Evolutionary conservation across 2,113 vertebrate species (phyloP), one percentile per base, ranked within the genome.

Genomic region (Corythaixoides concolor): DNA sequence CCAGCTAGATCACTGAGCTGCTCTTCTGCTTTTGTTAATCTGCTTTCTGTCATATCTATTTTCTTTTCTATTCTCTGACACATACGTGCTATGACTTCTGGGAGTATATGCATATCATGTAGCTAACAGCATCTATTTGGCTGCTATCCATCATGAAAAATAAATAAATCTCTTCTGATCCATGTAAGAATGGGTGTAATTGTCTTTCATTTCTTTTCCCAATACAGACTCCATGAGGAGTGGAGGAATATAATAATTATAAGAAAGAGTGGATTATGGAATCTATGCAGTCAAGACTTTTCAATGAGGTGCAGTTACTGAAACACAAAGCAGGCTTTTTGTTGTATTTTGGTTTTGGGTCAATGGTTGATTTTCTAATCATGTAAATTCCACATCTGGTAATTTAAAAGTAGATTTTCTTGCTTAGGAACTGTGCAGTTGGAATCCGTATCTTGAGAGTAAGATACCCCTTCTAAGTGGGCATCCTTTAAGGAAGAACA

Each of bases 81-180:
- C 6, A 72, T 52, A 60, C 0, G 0, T 59, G 24, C 12, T 72
- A 68, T 50, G 23, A 50, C 43, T 79, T 72, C 22, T 76, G 16
- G 15, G 28, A 76, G 33, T 45, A 64, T n/a, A n/a, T 3, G 10
- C 0, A 0, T 27, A 74, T 9, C 7, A 0, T 11, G 30, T 27
- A 59, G 50, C 30, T 72, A 79, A 55, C 12, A 23, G 20, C 17
- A 16, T 47, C 53, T 56, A 16, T 49, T 17, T 72, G 39, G 35
- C 67, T 81, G 32, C 37, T 60, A 16, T 45, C 12, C 27, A 73
- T 21, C 37, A 59, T 15, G 47, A 28, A 68, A 45, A 26, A 33
- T 35, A 8, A 16, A 15, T 15, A 32, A 21, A 16, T 6, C 5
- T 45, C 58, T 68, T 60, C 35, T 76, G 53, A 80, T n/a, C 20